Conservation (phyloP, 2,113 vertebrate species). For the Phylloscopus whistleri region DNA sequence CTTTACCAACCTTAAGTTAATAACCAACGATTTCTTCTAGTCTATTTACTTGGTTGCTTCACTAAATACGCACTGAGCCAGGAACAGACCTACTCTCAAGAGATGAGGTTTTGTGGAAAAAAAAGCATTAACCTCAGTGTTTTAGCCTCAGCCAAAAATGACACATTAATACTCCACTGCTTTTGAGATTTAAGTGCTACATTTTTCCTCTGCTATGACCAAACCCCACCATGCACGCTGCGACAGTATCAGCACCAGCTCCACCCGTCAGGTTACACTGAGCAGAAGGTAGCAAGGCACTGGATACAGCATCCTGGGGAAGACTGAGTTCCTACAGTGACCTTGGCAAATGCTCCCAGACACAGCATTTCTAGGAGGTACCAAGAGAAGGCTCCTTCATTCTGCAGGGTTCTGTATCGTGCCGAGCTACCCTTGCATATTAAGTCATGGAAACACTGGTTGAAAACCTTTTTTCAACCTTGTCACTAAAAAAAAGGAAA, state of each 20-base stretch:
- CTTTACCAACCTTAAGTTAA: neutral
- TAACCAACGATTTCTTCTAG: neutral
- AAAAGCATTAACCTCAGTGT: neutral
- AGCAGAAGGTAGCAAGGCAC: neutral
- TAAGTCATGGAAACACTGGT: neutral
- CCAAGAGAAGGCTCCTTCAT: neutral
- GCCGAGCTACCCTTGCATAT: neutral
- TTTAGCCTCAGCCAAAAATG: neutral
- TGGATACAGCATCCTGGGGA: neutral
- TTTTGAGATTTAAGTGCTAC: neutral
- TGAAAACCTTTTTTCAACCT: neutral
- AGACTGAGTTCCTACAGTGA: accelerated
- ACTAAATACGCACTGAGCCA: neutral
- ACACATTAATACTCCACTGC: neutral
- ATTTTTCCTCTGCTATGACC: accelerated
- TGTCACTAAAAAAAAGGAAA: neutral
- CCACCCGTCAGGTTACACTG: neutral
- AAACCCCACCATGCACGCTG: neutral
- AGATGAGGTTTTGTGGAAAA: neutral
- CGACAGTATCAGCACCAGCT: accelerated
- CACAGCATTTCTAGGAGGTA: neutral
- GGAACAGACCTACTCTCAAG: neutral
- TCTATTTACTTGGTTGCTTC: neutral
- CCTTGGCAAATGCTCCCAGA: neutral
- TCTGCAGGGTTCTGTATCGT: neutral